A percentile compares a stretch with the other conserved stretches of the same genome.
Conservation (phyloP, 1,140 invertebrate genomes). For the Caenorhabditis briggsae region DNA sequence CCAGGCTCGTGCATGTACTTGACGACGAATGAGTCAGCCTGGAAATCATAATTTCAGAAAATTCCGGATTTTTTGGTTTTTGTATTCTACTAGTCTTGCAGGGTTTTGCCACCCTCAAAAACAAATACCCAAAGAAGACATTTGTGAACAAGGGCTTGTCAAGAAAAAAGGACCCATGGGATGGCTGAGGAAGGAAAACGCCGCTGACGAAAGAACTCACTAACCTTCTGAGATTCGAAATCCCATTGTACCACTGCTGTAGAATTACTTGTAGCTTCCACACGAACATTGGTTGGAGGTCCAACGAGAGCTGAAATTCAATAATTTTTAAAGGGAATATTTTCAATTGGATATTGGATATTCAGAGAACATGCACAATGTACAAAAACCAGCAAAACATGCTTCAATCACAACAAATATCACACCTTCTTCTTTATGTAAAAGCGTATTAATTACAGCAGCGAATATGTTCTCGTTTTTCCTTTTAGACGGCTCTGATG, state of each 20-base stretch:
- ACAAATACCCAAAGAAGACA: background rate
- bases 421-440: conserved; percentile 50
- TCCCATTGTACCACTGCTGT: conserved; percentile 78
- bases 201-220: background rate
- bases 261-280: conserved; percentile 74
- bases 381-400: background rate
- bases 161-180: conserved; percentile 34
- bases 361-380: background rate
- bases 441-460: conserved; percentile 45
- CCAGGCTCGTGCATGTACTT: conserved; percentile 77
- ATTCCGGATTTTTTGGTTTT: background rate
- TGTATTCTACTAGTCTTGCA: background rate
- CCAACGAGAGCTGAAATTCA: conserved; percentile 75
- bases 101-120: background rate
- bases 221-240: conserved; percentile 70
- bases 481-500: background rate
- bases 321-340: background rate
- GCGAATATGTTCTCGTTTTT: conserved; percentile 46
- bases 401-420: background rate
- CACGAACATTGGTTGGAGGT: conserved; percentile 75
- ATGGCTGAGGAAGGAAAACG: background rate
- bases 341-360: background rate
- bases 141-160: background rate
- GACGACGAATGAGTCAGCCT: conserved; percentile 75
- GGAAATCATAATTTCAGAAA: background rate